Base-by-base conservation (phyloP, 2,797 vertebrate species). In the Bovichtus variegatus region DNA sequence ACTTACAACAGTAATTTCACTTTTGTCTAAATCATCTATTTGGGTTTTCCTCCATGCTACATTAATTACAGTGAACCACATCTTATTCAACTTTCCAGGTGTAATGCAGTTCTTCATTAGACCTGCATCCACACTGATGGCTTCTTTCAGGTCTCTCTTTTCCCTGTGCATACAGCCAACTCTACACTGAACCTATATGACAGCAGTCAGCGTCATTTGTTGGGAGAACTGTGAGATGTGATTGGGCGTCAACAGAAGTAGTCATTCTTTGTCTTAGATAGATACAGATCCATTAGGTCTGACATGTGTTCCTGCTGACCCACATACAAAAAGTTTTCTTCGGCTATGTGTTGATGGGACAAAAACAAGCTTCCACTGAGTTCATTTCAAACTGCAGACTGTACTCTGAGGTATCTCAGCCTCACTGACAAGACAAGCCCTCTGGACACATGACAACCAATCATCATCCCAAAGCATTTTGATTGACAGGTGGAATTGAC, bases 401-500 rank as follows among this genome's bases (percentile, higher is more conserved):
- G 65, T 18, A 46, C 58, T 62, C 60, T 57, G 31, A 76, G 41
- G 53, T 25, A 61, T 81, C 27, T 55, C 27, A 71, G 49, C 65
- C 53, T 38, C 36, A 13, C 63, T 72, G 79, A 80, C 82, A 47
- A 77, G 76, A 81, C 82, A 38, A 84, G 81, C 82, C 88, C 67
- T 66, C 44, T 70, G 81, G 76, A 86, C 76, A 73, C 70, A 73
- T 46, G 81, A 80, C 88, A 83, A 54, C 80, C 86, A 82, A 87
- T 85, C 86, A 65, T 38, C 71, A 62, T 21, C 41, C 47, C 46
- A 7, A 19, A 69, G 47, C 41, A 5, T 44, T 80, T 65, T 87
- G 83, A 91, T 46, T 86, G 88, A 83, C 83, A 78, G 78, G 29
- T 78, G 49, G 65, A 81, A 76, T 55, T 76, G 89, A 84, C 88